Conservation (phyloP, 1,140 invertebrate genomes). For the Cydia fagiglandana region DNA sequence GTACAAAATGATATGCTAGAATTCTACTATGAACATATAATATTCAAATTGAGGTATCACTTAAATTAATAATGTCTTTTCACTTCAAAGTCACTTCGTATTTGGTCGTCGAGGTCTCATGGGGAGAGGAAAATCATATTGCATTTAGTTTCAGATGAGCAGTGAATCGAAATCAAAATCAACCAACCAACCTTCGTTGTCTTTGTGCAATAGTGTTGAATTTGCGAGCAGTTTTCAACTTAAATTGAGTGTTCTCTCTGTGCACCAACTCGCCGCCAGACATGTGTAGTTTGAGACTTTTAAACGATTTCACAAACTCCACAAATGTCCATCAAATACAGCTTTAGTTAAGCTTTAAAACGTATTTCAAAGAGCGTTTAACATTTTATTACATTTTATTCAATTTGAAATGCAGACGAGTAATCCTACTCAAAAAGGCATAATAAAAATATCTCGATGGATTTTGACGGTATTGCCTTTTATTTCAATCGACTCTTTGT, state of each 20-base stretch:
- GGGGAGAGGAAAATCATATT: slow-evolving; percentile 36
- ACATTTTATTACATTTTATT: background rate
- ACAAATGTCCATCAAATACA: background rate
- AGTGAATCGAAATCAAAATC: slow-evolving; percentile 19
- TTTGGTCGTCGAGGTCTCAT: slow-evolving; percentile 63
- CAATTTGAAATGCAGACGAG: background rate
- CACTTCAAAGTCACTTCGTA: slow-evolving; percentile 38
- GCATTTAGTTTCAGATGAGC: slow-evolving; percentile 25
- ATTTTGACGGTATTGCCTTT: background rate
- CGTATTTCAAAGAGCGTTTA: background rate
- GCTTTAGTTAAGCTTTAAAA: background rate
- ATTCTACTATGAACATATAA: slow-evolving; percentile 43
- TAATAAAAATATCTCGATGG: background rate
- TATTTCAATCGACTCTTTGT: background rate
- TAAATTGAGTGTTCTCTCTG: slow-evolving; percentile 1
- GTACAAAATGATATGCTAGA: slow-evolving; percentile 55
- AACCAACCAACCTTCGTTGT: too few relatives aligned
- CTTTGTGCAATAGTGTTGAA: background rate
- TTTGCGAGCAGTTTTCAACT: background rate
- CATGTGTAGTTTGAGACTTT: background rate
- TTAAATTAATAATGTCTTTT: slow-evolving; percentile 38
- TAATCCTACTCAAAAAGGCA: background rate
- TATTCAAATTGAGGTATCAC: slow-evolving; percentile 42
- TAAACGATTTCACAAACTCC: background rate
- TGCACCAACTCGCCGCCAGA: background rate